Evolutionary conservation across 2,888 invertebrate genomes (phyloP), one percentile per base, ranked within the genome.

Genomic region (Rhingia rostrata): DNA sequence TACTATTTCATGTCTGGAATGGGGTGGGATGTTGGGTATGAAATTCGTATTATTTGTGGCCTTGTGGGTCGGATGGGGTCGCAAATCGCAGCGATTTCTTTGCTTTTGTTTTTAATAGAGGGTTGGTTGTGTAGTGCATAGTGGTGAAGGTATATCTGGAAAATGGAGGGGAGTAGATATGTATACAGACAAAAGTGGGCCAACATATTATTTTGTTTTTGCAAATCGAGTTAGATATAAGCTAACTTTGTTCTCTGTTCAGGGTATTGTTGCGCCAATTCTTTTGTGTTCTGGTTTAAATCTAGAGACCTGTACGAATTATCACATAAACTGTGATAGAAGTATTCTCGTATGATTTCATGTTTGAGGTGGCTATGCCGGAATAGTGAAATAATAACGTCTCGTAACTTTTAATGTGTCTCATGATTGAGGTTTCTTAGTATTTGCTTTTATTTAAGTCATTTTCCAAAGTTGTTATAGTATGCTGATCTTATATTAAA

Each of bases 1-100:
- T 84, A 84, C 84, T 84, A 84, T 75, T 74, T 49, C 69, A 54
- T 80, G 74, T 84, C 84, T 80, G 69, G 67, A 74, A 64, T 43
- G 74, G 51, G 67, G 58, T 47, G 58, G 61, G 49, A 41, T 22
- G 41, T 51, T 30, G 35, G 56, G 56, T 45, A 64, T 63, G 51
- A 58, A 58, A 54, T 54, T 77, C 45, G 43, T 60, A 7, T 53
- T 54, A n/a, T 64, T 47, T 61, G 41, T 53, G 58, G 54, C 9
- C 60, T 47, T 61, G 41, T 53, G 58, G 54, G 41, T 43, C 56
- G 32, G 51, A 14, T 53, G 51, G 6, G 10, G 53, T 51, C 41
- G 56, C 5, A 70, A 53, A 47, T 67, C 12, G 41, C 37, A 51
- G 53, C 6, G 7, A n/a, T 32, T 47, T 47, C 9, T 37, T 7